Conservation (phyloP, 1,140 invertebrate genomes). For the Leptinotarsa texana region DNA sequence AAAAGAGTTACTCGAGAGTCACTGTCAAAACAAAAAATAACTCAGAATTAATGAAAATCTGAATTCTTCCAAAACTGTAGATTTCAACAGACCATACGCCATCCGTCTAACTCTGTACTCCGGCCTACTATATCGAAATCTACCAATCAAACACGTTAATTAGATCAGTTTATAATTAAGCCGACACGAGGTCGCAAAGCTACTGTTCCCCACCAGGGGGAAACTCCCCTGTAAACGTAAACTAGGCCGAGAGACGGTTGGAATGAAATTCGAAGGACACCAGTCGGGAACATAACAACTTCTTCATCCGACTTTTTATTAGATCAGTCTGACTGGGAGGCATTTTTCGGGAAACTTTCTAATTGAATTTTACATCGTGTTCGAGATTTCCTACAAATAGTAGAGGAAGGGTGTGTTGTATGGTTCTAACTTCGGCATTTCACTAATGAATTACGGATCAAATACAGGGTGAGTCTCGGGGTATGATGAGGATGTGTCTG, state of each 20-base stretch:
- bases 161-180: constrained; percentile 6
- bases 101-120: neutral
- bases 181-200: neutral
- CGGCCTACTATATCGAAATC: neutral
- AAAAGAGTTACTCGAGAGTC: no score
- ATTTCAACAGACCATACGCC: no score
- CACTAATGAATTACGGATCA: neutral
- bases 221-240: neutral
- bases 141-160: neutral
- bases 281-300: neutral
- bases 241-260: neutral
- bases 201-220: neutral
- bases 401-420: neutral
- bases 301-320: constrained; percentile 3
- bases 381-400: neutral
- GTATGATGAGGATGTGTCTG: no score
- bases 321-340: neutral
- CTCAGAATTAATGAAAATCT: no score
- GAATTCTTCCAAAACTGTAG: no score
- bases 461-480: neutral
- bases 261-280: neutral
- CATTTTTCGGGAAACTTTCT: neutral
- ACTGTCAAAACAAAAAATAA: no score
- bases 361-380: neutral
- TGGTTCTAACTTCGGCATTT: neutral